Base-by-base conservation (phyloP, 2,888 invertebrate species). In the Oligia strigilis region DNA sequence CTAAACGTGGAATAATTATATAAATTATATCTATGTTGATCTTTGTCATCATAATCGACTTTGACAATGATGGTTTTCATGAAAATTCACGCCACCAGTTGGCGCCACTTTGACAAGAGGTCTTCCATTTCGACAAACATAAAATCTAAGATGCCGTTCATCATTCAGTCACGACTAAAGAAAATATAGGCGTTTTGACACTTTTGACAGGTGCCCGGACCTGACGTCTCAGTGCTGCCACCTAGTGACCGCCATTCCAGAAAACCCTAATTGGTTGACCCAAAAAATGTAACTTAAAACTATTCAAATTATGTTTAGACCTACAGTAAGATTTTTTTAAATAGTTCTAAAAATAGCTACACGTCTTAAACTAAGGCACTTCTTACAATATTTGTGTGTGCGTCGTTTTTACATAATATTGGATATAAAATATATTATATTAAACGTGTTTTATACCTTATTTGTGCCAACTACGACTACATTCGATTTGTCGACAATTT, bases 361-460 rank as follows among this genome's bases (percentile, higher is more conserved):
- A 82, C 75, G 78, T 88, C 87, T 89, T 91, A 93, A 76, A 60
- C 91, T 86, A 93, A 93, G 93, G 93, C 94, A 93, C 93, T 92
- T 92, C 86, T 91, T 91, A 91, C 82, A 86, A 84, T 88, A 88
- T 88, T 76, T 80, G 85, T 87, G 78, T 92, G 92, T 92, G 92
- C 91, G 91, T 91, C 80, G 66, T 82, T 78, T 83, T 87, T 88
- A 88, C 72, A 80, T 80, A 88, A 87, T 90, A 83, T 79, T 81
- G 62, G 46, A 69, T 90, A 89, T 78, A 88, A 90, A 90, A 88
- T 89, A 88, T 89, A 81, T 66, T 80, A 85, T 73, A 71, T 60
- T 80, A 77, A 72, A 78, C 46, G 82, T 83, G 85, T 78, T 69
- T 64, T 66, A 72, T 79, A 78, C 6, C 70, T 80, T 66, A 78